Conservation (phyloP, 2,797 vertebrate species). For the Acomys russatus region DNA sequence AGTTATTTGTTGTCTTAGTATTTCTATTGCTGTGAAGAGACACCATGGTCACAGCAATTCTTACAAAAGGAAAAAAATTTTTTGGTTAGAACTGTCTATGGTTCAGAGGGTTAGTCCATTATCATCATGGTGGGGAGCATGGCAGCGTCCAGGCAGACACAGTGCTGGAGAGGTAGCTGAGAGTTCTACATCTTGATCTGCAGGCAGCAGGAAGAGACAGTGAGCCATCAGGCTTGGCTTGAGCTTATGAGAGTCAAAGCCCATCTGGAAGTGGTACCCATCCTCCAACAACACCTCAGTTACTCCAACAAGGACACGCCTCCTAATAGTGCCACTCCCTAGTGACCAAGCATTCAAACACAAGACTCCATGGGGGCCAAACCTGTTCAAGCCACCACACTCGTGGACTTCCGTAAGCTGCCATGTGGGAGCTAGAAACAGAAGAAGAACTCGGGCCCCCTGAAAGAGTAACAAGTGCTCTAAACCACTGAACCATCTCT, state of each 20-base stretch:
- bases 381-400: neutral
- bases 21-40: neutral
- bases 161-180: neutral
- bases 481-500: neutral
- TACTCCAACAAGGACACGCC: neutral
- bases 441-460: neutral
- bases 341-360: neutral
- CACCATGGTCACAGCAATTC: neutral
- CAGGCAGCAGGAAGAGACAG: neutral
- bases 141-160: neutral
- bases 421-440: neutral
- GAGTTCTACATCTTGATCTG: neutral
- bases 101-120: neutral
- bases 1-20: neutral
- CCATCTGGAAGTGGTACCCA: neutral
- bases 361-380: neutral
- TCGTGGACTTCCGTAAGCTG: neutral
- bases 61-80: neutral
- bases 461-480: neutral
- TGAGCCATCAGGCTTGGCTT: neutral
- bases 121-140: neutral
- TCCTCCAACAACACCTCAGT: neutral
- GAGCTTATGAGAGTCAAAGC: neutral
- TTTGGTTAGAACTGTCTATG: neutral
- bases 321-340: neutral